Evolutionary conservation across 2,797 vertebrate genomes (phyloP).

Genomic region (Acestrorhynchus altus): DNA sequence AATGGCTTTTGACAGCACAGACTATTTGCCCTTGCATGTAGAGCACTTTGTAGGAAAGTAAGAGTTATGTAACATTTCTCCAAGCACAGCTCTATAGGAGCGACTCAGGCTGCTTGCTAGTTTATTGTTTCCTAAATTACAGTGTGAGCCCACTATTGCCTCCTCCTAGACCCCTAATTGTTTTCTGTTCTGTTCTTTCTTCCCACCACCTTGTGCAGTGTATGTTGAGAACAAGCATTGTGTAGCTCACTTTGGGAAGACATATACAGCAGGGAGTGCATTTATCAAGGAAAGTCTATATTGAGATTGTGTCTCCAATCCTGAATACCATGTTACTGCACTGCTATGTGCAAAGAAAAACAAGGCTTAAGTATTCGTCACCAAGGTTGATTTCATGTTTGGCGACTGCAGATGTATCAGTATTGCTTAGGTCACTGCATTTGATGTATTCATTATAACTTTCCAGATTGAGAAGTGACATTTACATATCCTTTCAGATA

Average conservation of each 20-base stretch:
- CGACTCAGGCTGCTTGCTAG: constrained; percentile 8
- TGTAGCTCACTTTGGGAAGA: constrained; percentile 18
- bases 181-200: not conserved
- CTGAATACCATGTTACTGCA: not conserved
- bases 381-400: constrained; percentile 20
- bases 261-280: not conserved
- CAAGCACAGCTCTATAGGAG: not conserved
- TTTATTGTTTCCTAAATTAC: constrained; percentile 37
- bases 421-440: constrained; percentile 17
- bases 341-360: constrained; percentile 3
- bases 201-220: not conserved
- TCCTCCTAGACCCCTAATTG: constrained; percentile 24
- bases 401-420: constrained; percentile 2
- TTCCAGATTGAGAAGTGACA: constrained; percentile 31
- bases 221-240: not conserved
- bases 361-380: not conserved
- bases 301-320: constrained; percentile 25
- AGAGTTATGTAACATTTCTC: constrained; percentile 9
- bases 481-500: constrained; percentile 38
- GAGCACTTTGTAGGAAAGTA: not conserved
- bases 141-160: constrained; percentile 16
- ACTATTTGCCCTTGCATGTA: not conserved
- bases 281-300: constrained; percentile 13
- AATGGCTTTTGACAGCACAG: not conserved
- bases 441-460: constrained; percentile 28